Evolutionary conservation across 2,888 invertebrate species (phyloP).

Genomic region (Kuschelorhynchus macadamiae): DNA sequence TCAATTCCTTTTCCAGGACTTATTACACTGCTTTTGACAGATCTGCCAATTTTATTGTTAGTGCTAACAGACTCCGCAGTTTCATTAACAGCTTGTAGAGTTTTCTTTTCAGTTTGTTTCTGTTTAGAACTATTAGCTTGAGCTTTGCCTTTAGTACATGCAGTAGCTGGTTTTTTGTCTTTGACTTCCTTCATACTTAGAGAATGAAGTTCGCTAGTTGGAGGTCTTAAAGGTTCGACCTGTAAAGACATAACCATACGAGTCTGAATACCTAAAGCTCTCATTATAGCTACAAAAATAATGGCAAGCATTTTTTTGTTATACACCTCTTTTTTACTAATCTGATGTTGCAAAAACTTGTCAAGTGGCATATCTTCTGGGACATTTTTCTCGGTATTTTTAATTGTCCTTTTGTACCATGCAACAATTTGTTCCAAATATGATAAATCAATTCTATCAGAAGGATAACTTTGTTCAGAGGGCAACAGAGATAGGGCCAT

Average conservation of each 20-base stretch:
- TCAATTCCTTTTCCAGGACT: neutral
- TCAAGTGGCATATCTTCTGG: conserved; percentile 63
- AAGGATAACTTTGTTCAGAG: conserved; percentile 81
- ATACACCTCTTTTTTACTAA: conserved; percentile 74
- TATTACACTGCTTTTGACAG: too few relatives aligned
- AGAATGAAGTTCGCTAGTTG: conserved; percentile 75
- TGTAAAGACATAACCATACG: conserved; percentile 86
- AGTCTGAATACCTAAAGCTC: conserved; percentile 86
- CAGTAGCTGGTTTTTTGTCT: conserved; percentile 3
- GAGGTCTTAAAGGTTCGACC: conserved; percentile 81
- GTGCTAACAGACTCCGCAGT: too few relatives aligned
- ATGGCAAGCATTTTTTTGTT: conserved; percentile 80
- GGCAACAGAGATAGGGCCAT: conserved; percentile 82
- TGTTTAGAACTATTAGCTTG: neutral
- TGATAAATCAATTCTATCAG: conserved; percentile 78
- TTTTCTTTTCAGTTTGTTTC: neutral
- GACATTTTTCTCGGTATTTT: conserved; percentile 70
- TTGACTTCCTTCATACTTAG: conserved; percentile 69
- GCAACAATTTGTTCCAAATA: conserved; percentile 84
- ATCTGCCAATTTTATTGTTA: too few relatives aligned
- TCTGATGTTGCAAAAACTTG: conserved; percentile 72
- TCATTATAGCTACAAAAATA: conserved; percentile 82
- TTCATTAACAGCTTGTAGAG: neutral
- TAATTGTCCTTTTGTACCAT: conserved; percentile 81
- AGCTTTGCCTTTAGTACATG: conserved; percentile 6